These are phyloP conservation scores for Bathynomus jamesi DNA, from an alignment of 1,140 invertebrate genomes.

Conservation along the genomic window DNA sequence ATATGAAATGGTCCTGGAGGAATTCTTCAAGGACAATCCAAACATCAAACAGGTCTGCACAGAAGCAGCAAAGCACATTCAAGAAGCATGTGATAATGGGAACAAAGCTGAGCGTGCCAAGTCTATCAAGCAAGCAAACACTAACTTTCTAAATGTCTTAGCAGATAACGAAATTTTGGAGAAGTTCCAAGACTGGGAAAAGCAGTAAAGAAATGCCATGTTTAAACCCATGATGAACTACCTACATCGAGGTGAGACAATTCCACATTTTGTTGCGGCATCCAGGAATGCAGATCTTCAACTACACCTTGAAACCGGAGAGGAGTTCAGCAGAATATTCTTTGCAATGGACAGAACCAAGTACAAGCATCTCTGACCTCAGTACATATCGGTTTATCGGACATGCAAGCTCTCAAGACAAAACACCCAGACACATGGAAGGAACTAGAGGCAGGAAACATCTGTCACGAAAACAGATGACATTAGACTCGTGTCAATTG, in stretches of 20 bases:
- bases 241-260: too few species aligned
- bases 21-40: conserved; percentile 10
- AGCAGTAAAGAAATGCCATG: too few species aligned
- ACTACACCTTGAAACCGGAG: too few species aligned
- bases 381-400: too few species aligned
- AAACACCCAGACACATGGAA: conserved; percentile 12
- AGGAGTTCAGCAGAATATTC: too few species aligned
- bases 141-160: conserved; percentile 4
- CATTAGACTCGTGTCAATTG: conserved; percentile 5
- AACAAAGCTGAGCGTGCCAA: neutral
- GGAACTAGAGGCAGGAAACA: conserved; percentile 3
- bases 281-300: too few species aligned
- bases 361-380: too few species aligned
- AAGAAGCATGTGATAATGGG: neutral
- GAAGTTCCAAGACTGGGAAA: too few species aligned
- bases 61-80: neutral
- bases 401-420: conserved; percentile 6
- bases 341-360: too few species aligned
- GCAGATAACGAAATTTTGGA: conserved; percentile 1
- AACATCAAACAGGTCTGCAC: neutral
- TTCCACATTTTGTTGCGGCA: too few species aligned
- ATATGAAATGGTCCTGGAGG: conserved; percentile 7
- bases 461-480: conserved; percentile 6
- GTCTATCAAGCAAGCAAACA: conserved; percentile 2
- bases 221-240: too few species aligned